Evolutionary conservation across 2,888 invertebrate genomes (phyloP), one percentile per base, ranked within the genome.

Genomic region (Malthinus seriepunctatus): DNA sequence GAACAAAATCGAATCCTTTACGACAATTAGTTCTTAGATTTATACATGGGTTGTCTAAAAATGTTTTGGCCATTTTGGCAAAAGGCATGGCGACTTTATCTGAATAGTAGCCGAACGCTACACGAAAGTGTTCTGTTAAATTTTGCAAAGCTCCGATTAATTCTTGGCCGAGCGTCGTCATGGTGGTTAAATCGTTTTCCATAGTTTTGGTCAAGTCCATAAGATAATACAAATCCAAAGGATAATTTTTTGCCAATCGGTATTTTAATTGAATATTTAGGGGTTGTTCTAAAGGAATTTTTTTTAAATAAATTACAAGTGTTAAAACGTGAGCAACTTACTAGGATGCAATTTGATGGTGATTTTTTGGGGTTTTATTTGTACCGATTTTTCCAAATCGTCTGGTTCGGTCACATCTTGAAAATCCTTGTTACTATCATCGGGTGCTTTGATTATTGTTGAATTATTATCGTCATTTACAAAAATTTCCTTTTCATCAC

Each of bases 131-230:
- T 66, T 84, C 83, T 0, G 91, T 91, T 44, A 91, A 81, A 62
- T 84, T 84, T 67, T 82, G 79, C 65, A 92, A 70, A 45, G 85
- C 80, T 39, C 74, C 72, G 0, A 86, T 83, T 46, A 90, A 75
- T 67, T 85, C 83, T 34, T 82, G 84, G 12, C 88, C 85, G 48
- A 89, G 72, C 8, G 83, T 83, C 1, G 89, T 88, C 50, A 95
- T 77, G 2, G 91, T 92, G 60, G 88, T 84, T 72, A 93, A 89
- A 76, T 95, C 93, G 66, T 92, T 90, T 71, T 84, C 84, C 96
- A 95, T 95, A 1, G 94, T 92, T 81, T 89, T 88, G 1, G 95
- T 94, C 56, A 95, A 81, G 76, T 95, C 95, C 91, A 95, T 94
- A 67, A 96, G 80, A 71, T 92, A 93, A 78, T 95, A 96, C 38